Percentiles rank a stretch among this genome's conserved stretches.
These are phyloP conservation scores for Drosophila ustulata DNA, from an alignment of 2,888 invertebrate species.

Conservation along the genomic window DNA sequence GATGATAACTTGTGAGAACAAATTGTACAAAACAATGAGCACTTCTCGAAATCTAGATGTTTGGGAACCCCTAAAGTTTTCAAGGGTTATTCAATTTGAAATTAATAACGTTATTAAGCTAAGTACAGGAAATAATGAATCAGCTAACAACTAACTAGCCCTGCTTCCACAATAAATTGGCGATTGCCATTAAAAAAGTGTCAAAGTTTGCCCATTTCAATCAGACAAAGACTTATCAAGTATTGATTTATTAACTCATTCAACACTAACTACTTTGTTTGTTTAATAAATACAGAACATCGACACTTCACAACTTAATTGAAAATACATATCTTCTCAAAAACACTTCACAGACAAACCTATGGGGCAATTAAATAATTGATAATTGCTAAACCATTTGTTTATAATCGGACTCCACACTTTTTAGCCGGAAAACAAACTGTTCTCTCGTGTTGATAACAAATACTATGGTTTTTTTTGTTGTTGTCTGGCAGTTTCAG, in stretches of 20 bases:
- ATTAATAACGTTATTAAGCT: too few relatives aligned
- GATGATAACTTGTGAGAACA: too few relatives aligned
- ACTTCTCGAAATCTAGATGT: too few relatives aligned
- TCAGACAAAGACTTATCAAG: too few relatives aligned
- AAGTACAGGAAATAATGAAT: neutral
- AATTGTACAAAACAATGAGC: too few relatives aligned
- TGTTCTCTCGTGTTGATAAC: slow-evolving; percentile 6
- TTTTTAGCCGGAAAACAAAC: neutral
- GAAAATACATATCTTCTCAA: neutral
- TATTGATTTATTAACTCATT: too few relatives aligned
- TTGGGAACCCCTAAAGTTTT: too few relatives aligned
- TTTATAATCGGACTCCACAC: neutral
- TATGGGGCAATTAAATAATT: neutral
- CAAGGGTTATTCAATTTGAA: too few relatives aligned
- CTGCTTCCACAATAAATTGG: neutral
- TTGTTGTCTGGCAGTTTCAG: neutral
- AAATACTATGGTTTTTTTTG: neutral
- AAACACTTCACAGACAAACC: neutral
- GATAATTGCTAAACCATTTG: slow-evolving; percentile 1
- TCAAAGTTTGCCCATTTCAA: too few relatives aligned
- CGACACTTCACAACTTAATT: neutral
- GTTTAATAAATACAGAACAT: neutral
- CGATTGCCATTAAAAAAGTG: neutral
- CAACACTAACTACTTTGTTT: neutral
- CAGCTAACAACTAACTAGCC: neutral